Percentiles rank a stretch among this genome's conserved stretches.
phyloP scores from a whole-genome alignment of 2,888 invertebrate genomes.

The Clostera curtula region DNA sequence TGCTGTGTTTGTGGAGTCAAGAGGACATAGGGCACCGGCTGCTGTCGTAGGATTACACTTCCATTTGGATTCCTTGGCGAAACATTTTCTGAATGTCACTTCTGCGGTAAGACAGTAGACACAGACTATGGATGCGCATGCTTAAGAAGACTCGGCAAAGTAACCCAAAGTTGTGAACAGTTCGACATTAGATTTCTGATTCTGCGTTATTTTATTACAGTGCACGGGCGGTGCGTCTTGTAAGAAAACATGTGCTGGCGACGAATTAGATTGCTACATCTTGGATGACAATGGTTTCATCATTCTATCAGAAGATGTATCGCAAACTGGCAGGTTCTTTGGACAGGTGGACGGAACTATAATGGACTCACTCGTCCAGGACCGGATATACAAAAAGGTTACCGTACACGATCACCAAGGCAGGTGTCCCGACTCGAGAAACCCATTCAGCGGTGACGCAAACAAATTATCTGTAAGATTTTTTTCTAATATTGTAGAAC shows the following conservation, averaged over 20 bases:
- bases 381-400: conserved; percentile 91
- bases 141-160: too few relatives aligned
- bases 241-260: conserved; percentile 89
- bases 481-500: background rate
- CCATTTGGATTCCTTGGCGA: conserved; percentile 86
- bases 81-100: conserved; percentile 91
- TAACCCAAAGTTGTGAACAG: too few relatives aligned
- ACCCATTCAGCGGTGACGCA: conserved; percentile 75
- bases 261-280: conserved; percentile 93
- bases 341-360: conserved; percentile 96
- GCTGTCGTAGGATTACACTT: conserved; percentile 95
- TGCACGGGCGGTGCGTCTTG: conserved; percentile 82
- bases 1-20: conserved; percentile 89
- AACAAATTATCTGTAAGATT: conserved; percentile 42
- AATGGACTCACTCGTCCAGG: conserved; percentile 94
- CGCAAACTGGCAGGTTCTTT: conserved; percentile 93
- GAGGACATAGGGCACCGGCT: conserved; percentile 89
- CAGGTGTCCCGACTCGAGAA: conserved; percentile 82
- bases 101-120: conserved; percentile 78
- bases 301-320: conserved; percentile 88
- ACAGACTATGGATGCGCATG: background rate
- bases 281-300: conserved; percentile 96
- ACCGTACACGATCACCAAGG: conserved; percentile 93
- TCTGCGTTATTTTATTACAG: conserved; percentile 45
- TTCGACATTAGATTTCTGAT: background rate